Percentiles rank a stretch among this genome's conserved stretches.
phyloP scores from a whole-genome alignment of 2,888 invertebrate species.

The Drosophila flavopinicola region DNA sequence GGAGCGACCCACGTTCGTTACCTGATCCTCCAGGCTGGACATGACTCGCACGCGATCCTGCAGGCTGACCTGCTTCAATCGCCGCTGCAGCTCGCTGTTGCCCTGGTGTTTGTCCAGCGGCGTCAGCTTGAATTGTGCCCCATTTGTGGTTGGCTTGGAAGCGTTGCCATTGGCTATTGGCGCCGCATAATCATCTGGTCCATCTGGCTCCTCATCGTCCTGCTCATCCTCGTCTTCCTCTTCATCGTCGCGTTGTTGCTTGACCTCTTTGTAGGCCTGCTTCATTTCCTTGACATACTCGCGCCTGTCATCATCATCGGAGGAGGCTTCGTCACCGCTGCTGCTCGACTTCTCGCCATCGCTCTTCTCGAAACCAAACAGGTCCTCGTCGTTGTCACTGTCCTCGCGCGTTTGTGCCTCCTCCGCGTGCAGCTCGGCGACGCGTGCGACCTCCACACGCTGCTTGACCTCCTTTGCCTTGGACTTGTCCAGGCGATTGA shows the following conservation, averaged over 20 bases:
- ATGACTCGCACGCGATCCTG: constrained; percentile 89
- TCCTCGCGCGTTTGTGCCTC: constrained; percentile 80
- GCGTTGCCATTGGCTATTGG: constrained; percentile 36
- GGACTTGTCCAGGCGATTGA: constrained; percentile 91
- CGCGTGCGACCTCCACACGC: constrained; percentile 86
- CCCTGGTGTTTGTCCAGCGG: constrained; percentile 86
- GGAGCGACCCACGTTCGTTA: constrained; percentile 86
- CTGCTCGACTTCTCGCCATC: constrained; percentile 84
- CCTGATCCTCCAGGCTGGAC: constrained; percentile 85
- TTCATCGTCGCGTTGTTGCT: constrained; percentile 81
- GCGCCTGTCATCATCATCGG: constrained; percentile 92
- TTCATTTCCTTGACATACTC: constrained; percentile 92
- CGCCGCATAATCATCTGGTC: constrained; percentile 27
- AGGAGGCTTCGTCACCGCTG: constrained; percentile 85
- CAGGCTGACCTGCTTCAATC: constrained; percentile 84
- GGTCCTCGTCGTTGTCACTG: constrained; percentile 84
- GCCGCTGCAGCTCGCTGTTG: constrained; percentile 55
- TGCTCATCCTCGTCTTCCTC: constrained; percentile 73
- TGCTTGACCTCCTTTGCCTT: constrained; percentile 87
- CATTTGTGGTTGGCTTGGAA: constrained; percentile 14
- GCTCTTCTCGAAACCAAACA: constrained; percentile 81
- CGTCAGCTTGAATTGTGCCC: constrained; percentile 86
- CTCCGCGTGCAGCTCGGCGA: constrained; percentile 84
- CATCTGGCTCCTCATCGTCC: constrained; percentile 67
- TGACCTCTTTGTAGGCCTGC: constrained; percentile 86